Percentiles rank a stretch among this genome's conserved stretches.
Evolutionary conservation across 1,140 invertebrate genomes (phyloP).

Genomic region (Panagrolaimus sp.): DNA sequence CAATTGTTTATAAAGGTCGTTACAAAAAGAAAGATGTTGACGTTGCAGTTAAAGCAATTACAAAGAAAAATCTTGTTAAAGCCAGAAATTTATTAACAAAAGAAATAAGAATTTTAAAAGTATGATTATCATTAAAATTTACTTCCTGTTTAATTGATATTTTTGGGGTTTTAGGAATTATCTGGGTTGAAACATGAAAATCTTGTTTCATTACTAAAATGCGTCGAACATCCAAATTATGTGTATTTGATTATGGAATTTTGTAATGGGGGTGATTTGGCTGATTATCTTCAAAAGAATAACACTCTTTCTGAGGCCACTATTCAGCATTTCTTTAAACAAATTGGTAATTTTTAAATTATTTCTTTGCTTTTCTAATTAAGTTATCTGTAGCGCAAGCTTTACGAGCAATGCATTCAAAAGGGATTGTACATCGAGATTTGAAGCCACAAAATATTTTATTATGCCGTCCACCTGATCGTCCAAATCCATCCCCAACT

Average conservation of each 20-base stretch:
- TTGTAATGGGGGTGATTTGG: constrained; percentile 96
- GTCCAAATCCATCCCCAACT: constrained; percentile 75
- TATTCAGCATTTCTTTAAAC: constrained; percentile 84
- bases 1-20: constrained; percentile 95
- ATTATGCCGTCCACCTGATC: constrained; percentile 62
- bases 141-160: constrained; percentile 1
- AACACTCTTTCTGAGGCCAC: constrained; percentile 93
- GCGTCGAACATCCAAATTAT: constrained; percentile 85
- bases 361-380: constrained; percentile 15
- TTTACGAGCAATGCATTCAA: constrained; percentile 88
- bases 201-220: constrained; percentile 90
- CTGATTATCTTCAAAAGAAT: constrained; percentile 86
- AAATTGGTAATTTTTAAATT: constrained; percentile 69
- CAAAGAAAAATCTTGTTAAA: constrained; percentile 92
- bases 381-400: constrained; percentile 77
- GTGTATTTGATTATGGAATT: constrained; percentile 98
- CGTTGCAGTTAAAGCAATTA: constrained; percentile 93
- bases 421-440: constrained; percentile 96
- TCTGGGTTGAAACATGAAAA: constrained; percentile 95
- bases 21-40: constrained; percentile 80
- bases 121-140: constrained; percentile 48
- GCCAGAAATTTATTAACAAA: constrained; percentile 92
- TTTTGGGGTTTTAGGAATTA: constrained; percentile 69
- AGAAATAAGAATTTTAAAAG: constrained; percentile 96
- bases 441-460: constrained; percentile 71